Conservation (phyloP, 1,140 invertebrate genomes). For the Drosophila pachea region DNA sequence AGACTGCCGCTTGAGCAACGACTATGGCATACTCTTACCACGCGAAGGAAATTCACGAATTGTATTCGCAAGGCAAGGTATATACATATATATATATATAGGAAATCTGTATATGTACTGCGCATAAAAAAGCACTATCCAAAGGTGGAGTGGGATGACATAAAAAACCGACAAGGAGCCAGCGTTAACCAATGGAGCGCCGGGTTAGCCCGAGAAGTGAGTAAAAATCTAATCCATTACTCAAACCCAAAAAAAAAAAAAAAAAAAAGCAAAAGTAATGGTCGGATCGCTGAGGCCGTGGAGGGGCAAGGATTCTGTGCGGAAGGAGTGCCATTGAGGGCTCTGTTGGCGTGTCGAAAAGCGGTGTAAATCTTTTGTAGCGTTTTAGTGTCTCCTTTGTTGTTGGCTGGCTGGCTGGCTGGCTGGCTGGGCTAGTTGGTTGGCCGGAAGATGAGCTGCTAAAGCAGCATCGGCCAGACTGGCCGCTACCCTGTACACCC, state of each 20-base stretch:
- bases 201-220: slow-evolving; percentile 52
- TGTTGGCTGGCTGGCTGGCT: too few species aligned
- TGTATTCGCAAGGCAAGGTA: too few species aligned
- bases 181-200: slow-evolving; percentile 13
- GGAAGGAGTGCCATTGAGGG: background rate
- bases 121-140: slow-evolving; percentile 25
- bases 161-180: slow-evolving; percentile 9
- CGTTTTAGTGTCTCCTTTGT: slow-evolving; percentile 53
- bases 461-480: background rate
- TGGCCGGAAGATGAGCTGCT: slow-evolving; percentile 34
- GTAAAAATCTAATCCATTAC: slow-evolving; percentile 77
- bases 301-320: background rate
- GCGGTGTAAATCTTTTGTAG: slow-evolving; percentile 73
- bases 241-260: slow-evolving; percentile 72
- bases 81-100: too few species aligned
- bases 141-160: slow-evolving; percentile 15
- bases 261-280: slow-evolving; percentile 64
- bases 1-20: too few species aligned
- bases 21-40: too few species aligned
- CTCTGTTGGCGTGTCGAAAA: slow-evolving; percentile 8
- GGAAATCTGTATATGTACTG: background rate
- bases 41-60: too few species aligned
- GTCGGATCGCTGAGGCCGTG: slow-evolving; percentile 16
- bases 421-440: slow-evolving; percentile 18
- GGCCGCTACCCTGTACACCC: too few species aligned